Base-by-base conservation (phyloP, 2,113 vertebrate species). In the Limnothrissa miodon region DNA sequence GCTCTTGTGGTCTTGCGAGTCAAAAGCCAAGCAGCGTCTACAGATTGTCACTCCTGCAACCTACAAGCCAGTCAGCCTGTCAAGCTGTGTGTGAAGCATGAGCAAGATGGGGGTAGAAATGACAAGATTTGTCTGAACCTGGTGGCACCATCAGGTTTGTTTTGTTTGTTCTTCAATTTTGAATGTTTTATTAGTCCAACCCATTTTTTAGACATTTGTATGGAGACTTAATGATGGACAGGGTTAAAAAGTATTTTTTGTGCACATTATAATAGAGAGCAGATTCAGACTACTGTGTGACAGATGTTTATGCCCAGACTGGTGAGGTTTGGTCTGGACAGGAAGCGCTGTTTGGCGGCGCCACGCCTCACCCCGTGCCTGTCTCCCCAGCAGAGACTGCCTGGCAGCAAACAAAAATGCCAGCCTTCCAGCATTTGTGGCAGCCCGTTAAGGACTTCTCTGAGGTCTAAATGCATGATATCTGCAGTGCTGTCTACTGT, bases 261-360 rank as follows among this genome's bases (percentile, higher is more conserved):
- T 33, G 36, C 62, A 70, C 25, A 29, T 33, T 10, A 74, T 39
- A 9, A n/a, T n/a, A 62, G 17, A 7, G 59, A 13, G 25, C 59
- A 74, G 25, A 74, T 10, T 29, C 66, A 4, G 51, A 56, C 51
- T 56, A 21, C 19, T 48, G 46, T 15, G 11, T 48, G 11, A 48
- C 11, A 48, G 9, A 15, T 56, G 51, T 56, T 23, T 56, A 23
- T 56, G 51, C 51, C 51, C 51, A 56, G 51, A 56, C 51, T 56
- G 51, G 66, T 74, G 66, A 74, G 66, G 66, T 74, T 15, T 17
- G 66, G 66, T 36, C 66, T 74, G 66, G 66, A 74, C 66, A 74
- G 66, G 66, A 74, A 36, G 33, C 10, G 9, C 13, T 15, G 33
- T 36, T 74, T 33, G 66, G 66, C 66, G 36, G 66, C 29, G 66